Percentiles rank a stretch among this genome's conserved stretches.
phyloP scores from a whole-genome alignment of 2,797 vertebrate species.

The Novumbra hubbsi region DNA sequence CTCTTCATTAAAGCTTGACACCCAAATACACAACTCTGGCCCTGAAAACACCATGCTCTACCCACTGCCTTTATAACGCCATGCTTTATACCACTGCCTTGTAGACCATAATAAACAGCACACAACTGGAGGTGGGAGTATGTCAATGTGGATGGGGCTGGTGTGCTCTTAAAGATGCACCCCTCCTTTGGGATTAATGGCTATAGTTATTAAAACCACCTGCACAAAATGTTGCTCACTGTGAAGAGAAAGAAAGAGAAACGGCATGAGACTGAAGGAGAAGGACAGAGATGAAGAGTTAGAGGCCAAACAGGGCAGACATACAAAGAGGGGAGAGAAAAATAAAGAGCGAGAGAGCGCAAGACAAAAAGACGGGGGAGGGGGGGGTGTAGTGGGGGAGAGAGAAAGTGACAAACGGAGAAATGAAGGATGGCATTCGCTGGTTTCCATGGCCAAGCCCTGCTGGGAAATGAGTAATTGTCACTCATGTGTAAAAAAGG shows the following conservation, averaged over 20 bases:
- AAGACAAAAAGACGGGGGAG: background rate
- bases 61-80: too few species aligned
- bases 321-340: background rate
- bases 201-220: too few species aligned
- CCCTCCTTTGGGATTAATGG: too few species aligned
- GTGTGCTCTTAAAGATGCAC: too few species aligned
- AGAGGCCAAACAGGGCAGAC: background rate
- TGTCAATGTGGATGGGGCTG: background rate
- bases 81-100: too few species aligned
- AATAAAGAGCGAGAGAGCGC: background rate
- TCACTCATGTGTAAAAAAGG: conserved; percentile 34
- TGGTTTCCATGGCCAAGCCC: background rate
- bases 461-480: conserved; percentile 10
- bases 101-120: too few species aligned
- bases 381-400: too few species aligned
- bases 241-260: background rate
- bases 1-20: too few species aligned
- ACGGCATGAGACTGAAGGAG: background rate
- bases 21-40: too few species aligned
- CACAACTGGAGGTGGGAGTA: too few species aligned
- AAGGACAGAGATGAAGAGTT: background rate
- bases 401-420: background rate
- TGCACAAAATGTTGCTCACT: too few species aligned
- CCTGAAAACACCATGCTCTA: too few species aligned
- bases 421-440: background rate